Base-by-base conservation (phyloP, 64 coral and sea anemone species). In the Anthopleura sola region DNA sequence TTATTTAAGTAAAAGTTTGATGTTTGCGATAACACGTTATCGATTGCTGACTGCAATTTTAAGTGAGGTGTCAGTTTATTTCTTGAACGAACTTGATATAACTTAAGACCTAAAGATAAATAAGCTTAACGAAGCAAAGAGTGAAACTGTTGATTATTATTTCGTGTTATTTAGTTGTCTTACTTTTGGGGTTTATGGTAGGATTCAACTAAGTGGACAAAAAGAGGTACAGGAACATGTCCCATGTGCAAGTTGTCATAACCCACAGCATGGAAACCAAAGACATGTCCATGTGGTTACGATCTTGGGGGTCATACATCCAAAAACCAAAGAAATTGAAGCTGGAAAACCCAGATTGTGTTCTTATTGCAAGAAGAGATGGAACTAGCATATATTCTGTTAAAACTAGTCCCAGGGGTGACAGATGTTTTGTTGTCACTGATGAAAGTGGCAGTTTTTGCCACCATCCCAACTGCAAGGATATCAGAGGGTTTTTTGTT, bases 361-460 rank as follows among this genome's bases (percentile, higher is more conserved):
- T 85, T 4, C 5, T 21, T 10, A 7, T 85, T 12, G 36, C 36
- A 3, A 17, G 36, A 14, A 1, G 15, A 36, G 32, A 14, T 19
- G 29, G 31, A 5, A 37, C 6, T 5, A 85, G 19, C 2, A 58
- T 85, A 37, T 85, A 58, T 18, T 68, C 56, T 3, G 55, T 66
- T 26, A 85, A 85, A 64, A 85, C 54, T 1, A 85, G 58, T 24
- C 51, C 58, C 3, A 85, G 83, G 39, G 83, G 83, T 15, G 83
- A 85, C 36, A 31, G 83, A 20, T 85, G 58, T 38, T 85, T 85
- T 68, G 83, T 37, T 5, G 16, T 68, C 7, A 24, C 6, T 1
- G 56, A 66, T n/a, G 1, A 85, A 3, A 23, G 9, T 38, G 57
- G 17, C 12, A 66, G 36, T 36, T 85, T 85, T 62, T 85, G 55